These are phyloP conservation scores for Temnothorax ravouxi DNA, from an alignment of 2,888 invertebrate species.

Conservation along the genomic window DNA sequence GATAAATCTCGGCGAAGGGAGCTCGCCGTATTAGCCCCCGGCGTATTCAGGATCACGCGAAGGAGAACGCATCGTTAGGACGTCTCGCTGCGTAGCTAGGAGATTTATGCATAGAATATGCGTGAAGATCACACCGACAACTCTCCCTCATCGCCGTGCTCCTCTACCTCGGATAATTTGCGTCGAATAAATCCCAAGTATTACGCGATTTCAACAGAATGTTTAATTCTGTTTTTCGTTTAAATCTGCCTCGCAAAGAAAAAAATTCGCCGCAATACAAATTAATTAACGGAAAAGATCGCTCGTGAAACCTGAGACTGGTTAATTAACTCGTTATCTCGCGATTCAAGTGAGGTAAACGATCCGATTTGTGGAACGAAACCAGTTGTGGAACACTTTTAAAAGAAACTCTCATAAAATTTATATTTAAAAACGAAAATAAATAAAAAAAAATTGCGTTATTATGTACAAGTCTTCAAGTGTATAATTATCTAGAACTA, in stretches of 20 bases:
- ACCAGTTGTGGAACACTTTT: too few relatives aligned
- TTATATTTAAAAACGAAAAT: too few relatives aligned
- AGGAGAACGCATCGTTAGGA: slow-evolving; percentile 67
- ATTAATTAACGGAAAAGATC: slow-evolving; percentile 2
- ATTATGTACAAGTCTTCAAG: too few relatives aligned
- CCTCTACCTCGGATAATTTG: slow-evolving; percentile 10
- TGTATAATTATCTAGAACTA: too few relatives aligned
- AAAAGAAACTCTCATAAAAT: too few relatives aligned
- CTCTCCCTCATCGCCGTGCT: not conserved
- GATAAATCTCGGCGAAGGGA: slow-evolving; percentile 72
- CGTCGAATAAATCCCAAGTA: not conserved
- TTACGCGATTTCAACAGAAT: not conserved
- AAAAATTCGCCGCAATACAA: not conserved
- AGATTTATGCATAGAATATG: slow-evolving; percentile 46
- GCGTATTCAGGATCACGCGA: slow-evolving; percentile 62
- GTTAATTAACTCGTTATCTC: slow-evolving; percentile 2
- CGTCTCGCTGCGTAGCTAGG: slow-evolving; percentile 44
- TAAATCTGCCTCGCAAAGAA: not conserved
- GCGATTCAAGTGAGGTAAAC: slow-evolving; percentile 14
- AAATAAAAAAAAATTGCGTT: too few relatives aligned
- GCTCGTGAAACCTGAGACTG: not conserved
- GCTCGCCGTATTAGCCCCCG: slow-evolving; percentile 41
- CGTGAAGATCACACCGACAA: slow-evolving; percentile 32
- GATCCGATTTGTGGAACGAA: too few relatives aligned
- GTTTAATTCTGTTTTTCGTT: not conserved